These are phyloP conservation scores for Mormyrus iriodes DNA, from an alignment of 2,113 vertebrate species.

Conservation along the genomic window DNA sequence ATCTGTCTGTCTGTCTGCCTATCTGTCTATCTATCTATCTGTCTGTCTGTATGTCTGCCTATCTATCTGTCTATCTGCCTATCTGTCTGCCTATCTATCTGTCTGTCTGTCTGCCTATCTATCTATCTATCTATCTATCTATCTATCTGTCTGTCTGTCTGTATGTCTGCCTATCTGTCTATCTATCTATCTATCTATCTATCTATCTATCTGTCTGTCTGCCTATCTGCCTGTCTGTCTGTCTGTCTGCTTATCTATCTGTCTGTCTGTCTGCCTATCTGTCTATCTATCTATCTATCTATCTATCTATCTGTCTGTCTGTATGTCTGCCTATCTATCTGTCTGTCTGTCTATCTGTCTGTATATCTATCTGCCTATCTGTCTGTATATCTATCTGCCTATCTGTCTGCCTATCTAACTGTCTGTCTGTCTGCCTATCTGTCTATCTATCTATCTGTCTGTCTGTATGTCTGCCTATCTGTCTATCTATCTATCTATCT, in stretches of 20 bases:
- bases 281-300: not conserved
- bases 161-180: not conserved
- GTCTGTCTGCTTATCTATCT: too few species aligned
- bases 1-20: not conserved
- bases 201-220: not conserved
- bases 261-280: not conserved
- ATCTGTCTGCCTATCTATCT: not conserved
- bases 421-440: not conserved
- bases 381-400: too few species aligned
- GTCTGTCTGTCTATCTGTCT: not conserved
- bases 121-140: not conserved
- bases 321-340: too few species aligned
- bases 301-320: not conserved
- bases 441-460: not conserved
- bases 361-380: not conserved
- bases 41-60: not conserved
- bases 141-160: not conserved
- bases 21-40: too few species aligned
- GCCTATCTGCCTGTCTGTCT: not conserved
- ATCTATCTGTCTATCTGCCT: not conserved
- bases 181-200: not conserved
- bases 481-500: too few species aligned
- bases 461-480: not conserved
- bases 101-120: not conserved
- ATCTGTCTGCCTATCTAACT: not conserved